Evolutionary conservation across 2,797 vertebrate genomes (phyloP), one percentile per base, ranked within the genome.

Genomic region (Rhynchotus rufescens): DNA sequence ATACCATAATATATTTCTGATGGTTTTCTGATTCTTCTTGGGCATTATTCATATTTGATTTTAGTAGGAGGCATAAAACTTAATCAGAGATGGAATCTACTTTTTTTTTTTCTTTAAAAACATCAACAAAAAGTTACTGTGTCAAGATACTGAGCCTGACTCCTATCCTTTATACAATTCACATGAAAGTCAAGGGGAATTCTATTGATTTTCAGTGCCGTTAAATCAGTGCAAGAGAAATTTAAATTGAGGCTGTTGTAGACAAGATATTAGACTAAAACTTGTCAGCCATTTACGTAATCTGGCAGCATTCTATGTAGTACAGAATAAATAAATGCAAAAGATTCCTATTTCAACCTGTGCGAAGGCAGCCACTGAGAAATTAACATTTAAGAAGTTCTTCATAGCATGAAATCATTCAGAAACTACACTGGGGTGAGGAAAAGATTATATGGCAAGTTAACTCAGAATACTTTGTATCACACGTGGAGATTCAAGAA

Each of bases 181-280:
- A 89, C 91, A 74, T 68, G 92, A 91, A 80, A 93, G 89, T 86
- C 49, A 86, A 80, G 52, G 54, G 32, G 40, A 92, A 88, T 91
- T 92, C 78, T 82, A 86, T 89, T 92, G 75, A 91, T 91, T 84
- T 84, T 14, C 15, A 56, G 21, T 34, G 69, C 57, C 62, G 68
- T 77, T 82, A 68, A 92, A 89, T 86, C 61, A 85, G 34, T 71
- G 30, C 36, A 76, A 89, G 51, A 76, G 47, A 92, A 85, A 90
- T 93, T 90, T 93, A 87, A 95, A 94, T 92, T 94, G 25, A 56
- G 12, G 20, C 64, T 8, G 38, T 81, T 92, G 67, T 88, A 91
- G 49, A 17, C 28, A 92, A 83, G 90, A 56, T 73, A 15, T 20
- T 73, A 62, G 11, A 25, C 57, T 86, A 22, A 45, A 82, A 54